Evolutionary conservation across 2,888 invertebrate species (phyloP), one percentile per base, ranked within the genome.

Genomic region (Minunthozetes semirufus): DNA sequence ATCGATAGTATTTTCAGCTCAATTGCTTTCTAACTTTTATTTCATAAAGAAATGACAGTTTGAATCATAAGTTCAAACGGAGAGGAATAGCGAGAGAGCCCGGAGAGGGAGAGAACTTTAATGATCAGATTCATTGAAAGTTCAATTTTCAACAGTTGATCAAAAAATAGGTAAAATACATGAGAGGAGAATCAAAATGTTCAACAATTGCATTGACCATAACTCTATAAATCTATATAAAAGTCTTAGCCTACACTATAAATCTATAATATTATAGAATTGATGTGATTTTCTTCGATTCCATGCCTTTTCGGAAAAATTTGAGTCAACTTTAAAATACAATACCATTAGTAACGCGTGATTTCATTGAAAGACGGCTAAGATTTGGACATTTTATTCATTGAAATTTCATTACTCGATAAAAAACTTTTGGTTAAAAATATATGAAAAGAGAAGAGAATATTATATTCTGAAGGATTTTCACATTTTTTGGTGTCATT

Each of bases 291-390:
- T 59, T 25, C 27, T 59, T n/a, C n/a, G 59, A 59, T 59, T 25
- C 11, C 8, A 19, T 50, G 3, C 27, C 59, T 19, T 19, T 59
- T 59, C 25, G 13, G 9, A 27, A 4, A 11, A 9, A 59, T 27
- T 59, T 27, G 59, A 59, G 59, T 59, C 27, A 59, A 59, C 22
- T 59, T 25, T 13, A 59, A 59, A 59, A 59, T 25, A 59, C 22
- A 59, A 59, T 59, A 27, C 19, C 59, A 19, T 59, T 59, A 59
- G 22, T 59, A 59, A 59, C 59, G 59, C 59, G 17, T 27, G 59
- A 59, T 59, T 59, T 59, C 25, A 25, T 59, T 42, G 42, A 59
- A 15, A 59, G 25, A 59, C 13, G 8, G n/a, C 5, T 50, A 50
- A 50, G 50, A 59, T 27, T 59, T 59, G 11, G 6, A 17, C 25